Evolutionary conservation across 2,888 invertebrate species (phyloP).

Genomic region (Eilema caniola): DNA sequence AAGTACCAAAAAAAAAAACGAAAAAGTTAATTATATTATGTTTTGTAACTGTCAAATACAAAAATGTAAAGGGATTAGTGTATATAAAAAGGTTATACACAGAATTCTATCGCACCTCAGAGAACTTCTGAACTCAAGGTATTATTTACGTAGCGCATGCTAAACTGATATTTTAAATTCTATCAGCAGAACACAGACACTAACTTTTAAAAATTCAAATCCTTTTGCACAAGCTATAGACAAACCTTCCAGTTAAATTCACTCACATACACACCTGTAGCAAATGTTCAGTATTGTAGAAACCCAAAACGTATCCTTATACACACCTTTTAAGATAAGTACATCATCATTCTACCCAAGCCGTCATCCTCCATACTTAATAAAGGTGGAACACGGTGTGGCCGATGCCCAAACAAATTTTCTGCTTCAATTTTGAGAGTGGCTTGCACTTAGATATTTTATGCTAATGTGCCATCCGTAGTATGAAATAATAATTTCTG

Average conservation of each 20-base stretch:
- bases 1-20: too few species aligned
- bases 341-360: conserved; percentile 25
- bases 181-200: too few species aligned
- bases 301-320: conserved; percentile 23
- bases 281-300: not conserved
- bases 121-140: too few species aligned
- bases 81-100: too few species aligned
- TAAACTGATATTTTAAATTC: too few species aligned
- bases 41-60: too few species aligned
- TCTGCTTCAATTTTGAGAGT: conserved; percentile 63
- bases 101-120: too few species aligned
- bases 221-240: too few species aligned
- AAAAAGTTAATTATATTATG: too few species aligned
- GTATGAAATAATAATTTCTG: conserved; percentile 74
- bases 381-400: conserved; percentile 44
- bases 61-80: too few species aligned
- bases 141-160: too few species aligned
- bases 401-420: conserved; percentile 59
- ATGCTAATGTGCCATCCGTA: conserved; percentile 70
- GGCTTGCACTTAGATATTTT: conserved; percentile 64
- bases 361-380: conserved; percentile 35
- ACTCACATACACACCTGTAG: not conserved
- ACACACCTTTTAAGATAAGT: conserved; percentile 14
- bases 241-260: not conserved
- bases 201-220: not conserved